A percentile compares a stretch with the other conserved stretches of the same genome.
These are phyloP conservation scores for Hirtodrosophila confusa DNA, from an alignment of 2,888 invertebrate species.

Conservation along the genomic window DNA sequence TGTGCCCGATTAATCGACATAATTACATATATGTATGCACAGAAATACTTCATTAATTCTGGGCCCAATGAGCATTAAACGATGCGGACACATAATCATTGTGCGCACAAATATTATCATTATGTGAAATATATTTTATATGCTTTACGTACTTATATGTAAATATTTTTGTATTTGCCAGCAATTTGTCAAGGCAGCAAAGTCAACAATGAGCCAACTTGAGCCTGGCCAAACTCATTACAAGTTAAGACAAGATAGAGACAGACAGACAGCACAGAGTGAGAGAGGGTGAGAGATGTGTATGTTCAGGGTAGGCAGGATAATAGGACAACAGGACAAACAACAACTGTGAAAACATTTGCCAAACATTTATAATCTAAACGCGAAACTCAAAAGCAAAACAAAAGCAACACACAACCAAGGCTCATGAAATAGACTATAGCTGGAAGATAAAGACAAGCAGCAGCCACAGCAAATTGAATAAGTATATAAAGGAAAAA, in stretches of 20 bases:
- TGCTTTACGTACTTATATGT: not conserved
- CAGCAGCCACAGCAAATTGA: slow-evolving; percentile 53
- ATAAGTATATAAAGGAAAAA: slow-evolving; percentile 27
- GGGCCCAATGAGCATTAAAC: not conserved
- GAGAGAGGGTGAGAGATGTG: too few species aligned
- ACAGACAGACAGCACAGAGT: slow-evolving; percentile 2
- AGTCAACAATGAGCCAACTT: slow-evolving; percentile 11
- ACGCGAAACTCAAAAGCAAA: slow-evolving; percentile 60
- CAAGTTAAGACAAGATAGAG: slow-evolving; percentile 19
- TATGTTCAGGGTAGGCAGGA: slow-evolving; percentile 11
- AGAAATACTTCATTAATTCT: not conserved
- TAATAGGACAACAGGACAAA: slow-evolving; percentile 26
- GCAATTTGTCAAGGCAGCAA: slow-evolving; percentile 4
- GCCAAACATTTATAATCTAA: slow-evolving; percentile 66
- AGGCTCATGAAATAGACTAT: slow-evolving; percentile 43
- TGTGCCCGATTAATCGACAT: too few species aligned
- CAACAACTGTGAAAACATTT: slow-evolving; percentile 56
- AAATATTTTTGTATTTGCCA: slow-evolving; percentile 9
- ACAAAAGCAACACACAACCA: slow-evolving; percentile 46
- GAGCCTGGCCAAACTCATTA: slow-evolving; percentile 28
- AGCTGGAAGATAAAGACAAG: slow-evolving; percentile 35
- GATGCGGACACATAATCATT: not conserved
- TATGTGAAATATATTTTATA: not conserved
- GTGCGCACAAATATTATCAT: slow-evolving; percentile 5
- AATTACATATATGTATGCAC: too few species aligned